Percentiles rank a stretch among this genome's conserved stretches.
Conservation (phyloP, 2,888 invertebrate species). For the Melinopterus prodromus region DNA sequence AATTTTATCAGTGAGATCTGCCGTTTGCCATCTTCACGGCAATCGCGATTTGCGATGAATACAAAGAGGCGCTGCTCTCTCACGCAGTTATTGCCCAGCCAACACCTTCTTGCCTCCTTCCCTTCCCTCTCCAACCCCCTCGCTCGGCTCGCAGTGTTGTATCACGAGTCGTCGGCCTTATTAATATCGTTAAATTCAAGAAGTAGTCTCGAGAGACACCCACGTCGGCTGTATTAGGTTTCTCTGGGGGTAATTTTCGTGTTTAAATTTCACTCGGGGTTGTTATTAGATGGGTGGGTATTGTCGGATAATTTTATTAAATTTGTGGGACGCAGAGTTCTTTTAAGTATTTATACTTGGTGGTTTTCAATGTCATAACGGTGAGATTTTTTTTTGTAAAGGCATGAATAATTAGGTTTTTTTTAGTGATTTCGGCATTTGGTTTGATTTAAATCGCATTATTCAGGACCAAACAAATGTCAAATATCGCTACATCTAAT, state of each 20-base stretch:
- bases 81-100: neutral
- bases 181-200: neutral
- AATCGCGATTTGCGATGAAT: constrained; percentile 4
- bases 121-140: neutral
- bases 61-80: neutral
- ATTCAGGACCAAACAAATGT: too few species aligned
- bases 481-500: too few species aligned
- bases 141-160: neutral
- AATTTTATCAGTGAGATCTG: constrained; percentile 41
- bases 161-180: neutral
- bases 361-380: neutral
- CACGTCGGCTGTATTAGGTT: neutral
- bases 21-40: neutral
- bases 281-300: neutral
- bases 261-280: neutral
- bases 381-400: too few species aligned
- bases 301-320: neutral
- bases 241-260: neutral
- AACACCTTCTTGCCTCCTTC: neutral
- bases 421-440: too few species aligned
- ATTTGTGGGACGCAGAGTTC: constrained; percentile 13
- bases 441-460: too few species aligned
- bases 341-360: constrained; percentile 36
- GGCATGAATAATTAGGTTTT: too few species aligned
- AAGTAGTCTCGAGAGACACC: neutral